A percentile compares a stretch with the other conserved stretches of the same genome.
phyloP scores from a whole-genome alignment of 1,140 invertebrate genomes.

The Ceratosolen solmsi region DNA sequence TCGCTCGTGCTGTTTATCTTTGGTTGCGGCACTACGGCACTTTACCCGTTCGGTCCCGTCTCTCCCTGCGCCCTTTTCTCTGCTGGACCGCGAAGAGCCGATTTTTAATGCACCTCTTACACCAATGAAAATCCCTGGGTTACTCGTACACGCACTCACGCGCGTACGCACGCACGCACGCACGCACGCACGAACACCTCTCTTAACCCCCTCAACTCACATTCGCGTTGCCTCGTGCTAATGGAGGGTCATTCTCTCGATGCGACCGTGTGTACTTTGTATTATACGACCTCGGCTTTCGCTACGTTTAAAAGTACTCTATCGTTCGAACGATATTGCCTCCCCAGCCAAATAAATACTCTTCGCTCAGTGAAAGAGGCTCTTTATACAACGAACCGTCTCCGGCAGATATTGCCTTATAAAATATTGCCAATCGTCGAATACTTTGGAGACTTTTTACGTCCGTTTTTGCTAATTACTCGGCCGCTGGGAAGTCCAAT shows the following conservation, averaged over 20 bases:
- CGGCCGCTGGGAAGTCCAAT: too few relatives aligned
- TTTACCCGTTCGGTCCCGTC: too few relatives aligned
- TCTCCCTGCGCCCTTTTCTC: neutral
- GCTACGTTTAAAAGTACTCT: neutral
- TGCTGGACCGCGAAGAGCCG: neutral
- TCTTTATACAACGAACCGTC: neutral
- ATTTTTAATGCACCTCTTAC: neutral
- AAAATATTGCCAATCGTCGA: neutral
- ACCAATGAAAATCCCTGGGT: neutral
- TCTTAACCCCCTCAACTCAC: too few relatives aligned
- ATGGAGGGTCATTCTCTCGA: neutral
- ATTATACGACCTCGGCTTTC: neutral
- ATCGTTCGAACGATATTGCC: neutral
- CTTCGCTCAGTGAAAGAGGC: neutral
- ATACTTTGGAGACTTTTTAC: too few relatives aligned
- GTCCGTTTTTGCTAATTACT: too few relatives aligned
- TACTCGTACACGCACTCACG: too few relatives aligned
- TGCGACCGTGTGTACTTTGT: neutral
- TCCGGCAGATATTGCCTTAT: too few relatives aligned
- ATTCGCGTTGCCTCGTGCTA: neutral
- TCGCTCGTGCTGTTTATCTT: neutral
- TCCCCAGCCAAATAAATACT: neutral
- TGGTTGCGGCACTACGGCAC: too few relatives aligned
- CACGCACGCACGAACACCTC: neutral
- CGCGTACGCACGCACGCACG: neutral